Base-by-base conservation (phyloP, 2,888 invertebrate genomes). In the Podabrus alpinus region DNA sequence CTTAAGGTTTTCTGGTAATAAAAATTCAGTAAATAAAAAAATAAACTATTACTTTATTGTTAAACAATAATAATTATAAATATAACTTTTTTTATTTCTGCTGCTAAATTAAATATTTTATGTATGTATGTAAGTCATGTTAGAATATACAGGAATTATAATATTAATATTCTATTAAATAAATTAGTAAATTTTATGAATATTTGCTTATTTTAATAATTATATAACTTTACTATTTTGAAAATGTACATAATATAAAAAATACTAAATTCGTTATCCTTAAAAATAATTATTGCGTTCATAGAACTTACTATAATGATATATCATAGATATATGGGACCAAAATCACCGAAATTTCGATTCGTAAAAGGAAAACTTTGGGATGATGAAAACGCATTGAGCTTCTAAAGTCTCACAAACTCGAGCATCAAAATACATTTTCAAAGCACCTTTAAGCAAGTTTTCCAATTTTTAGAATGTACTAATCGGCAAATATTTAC, bases 291-390 rank as follows among this genome's bases (percentile, higher is more conserved):
- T 68, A 74, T 68, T 62, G 68, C 17, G 96, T 96, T 96, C 96
- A 96, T 94, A 95, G 96, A 96, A 96, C 96, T 93, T 96, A 96
- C 96, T 88, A 88, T 88, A 81, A 81, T 92, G 92, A 96, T 96
- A 96, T 96, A 96, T 96, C 96, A 96, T 96, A 95, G 96, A 96
- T 96, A 96, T 96, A 96, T 96, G 95, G 95, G 94, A 94, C 93
- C 91, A 93, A 94, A 86, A 87, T 87, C 86, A 87, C 87, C 86
- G 83, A 85, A 66, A 77, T 76, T 82, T 83, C 81, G 78, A 83
- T 79, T 76, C 80, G 73, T 76, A 74, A 80, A 78, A 77, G 64
- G 68, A 62, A 72, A 72, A 66, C 25, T 15, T 24, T 62, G 59
- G 10, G 59, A 59, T 67, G 69, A 60, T n/a, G 68, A 68, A 71